Conservation (phyloP, 2,888 invertebrate species). For the Noctua janthina region DNA sequence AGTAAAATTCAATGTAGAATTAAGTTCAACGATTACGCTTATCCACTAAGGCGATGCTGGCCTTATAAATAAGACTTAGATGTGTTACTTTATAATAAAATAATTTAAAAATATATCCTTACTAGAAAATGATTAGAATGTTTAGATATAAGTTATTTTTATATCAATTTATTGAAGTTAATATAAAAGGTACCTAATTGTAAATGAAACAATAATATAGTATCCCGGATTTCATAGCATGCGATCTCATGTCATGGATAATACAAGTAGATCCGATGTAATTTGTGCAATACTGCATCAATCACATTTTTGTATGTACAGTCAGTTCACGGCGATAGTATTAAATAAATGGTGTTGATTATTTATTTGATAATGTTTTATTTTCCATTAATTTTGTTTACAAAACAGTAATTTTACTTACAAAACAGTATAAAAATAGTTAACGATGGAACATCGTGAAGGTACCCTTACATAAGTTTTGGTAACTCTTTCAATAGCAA, state of each 20-base stretch:
- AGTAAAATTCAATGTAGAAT: conserved; percentile 78
- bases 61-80: conserved; percentile 88
- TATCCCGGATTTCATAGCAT: conserved; percentile 78
- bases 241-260: conserved; percentile 85
- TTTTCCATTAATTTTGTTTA: conserved; percentile 28
- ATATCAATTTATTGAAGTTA: conserved; percentile 87
- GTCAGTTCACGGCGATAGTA: conserved; percentile 81
- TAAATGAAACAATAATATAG: conserved; percentile 79
- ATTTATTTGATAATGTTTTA: conserved; percentile 72
- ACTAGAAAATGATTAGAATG: conserved; percentile 72
- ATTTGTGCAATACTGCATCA: conserved; percentile 84
- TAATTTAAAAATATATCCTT: conserved; percentile 81
- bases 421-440: conserved; percentile 46
- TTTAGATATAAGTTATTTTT: conserved; percentile 86
- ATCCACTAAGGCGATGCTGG: conserved; percentile 80
- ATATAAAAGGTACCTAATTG: conserved; percentile 79
- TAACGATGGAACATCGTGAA: conserved; percentile 34
- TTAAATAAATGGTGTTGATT: conserved; percentile 88
- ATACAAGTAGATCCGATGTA: conserved; percentile 65
- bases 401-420: conserved; percentile 23
- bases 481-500: conserved; percentile 57
- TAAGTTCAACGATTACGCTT: conserved; percentile 89
- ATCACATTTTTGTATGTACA: conserved; percentile 80
- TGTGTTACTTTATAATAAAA: conserved; percentile 83
- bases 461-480: conserved; percentile 24